phyloP scores from a whole-genome alignment of 2,888 invertebrate genomes.

The Parnassius orleans region DNA sequence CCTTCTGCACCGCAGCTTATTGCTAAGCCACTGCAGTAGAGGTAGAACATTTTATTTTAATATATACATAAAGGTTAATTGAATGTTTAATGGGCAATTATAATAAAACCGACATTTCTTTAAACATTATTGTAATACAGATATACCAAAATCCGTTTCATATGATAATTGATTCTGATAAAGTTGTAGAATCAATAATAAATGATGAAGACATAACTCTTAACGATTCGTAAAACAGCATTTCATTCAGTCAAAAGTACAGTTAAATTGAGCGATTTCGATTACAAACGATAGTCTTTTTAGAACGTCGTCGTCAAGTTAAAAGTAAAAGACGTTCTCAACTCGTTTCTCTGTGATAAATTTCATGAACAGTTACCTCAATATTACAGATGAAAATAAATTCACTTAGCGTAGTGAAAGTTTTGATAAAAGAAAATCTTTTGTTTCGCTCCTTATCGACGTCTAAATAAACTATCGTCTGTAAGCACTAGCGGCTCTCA shows the following conservation, averaged over 20 bases:
- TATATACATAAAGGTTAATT: too few relatives aligned
- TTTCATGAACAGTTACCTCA: conserved; percentile 19
- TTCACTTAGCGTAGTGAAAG: conserved; percentile 15
- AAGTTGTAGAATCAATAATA: too few relatives aligned
- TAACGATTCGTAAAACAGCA: not conserved
- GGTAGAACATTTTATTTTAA: too few relatives aligned
- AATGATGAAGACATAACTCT: conserved; percentile 4
- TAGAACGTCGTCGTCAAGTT: not conserved
- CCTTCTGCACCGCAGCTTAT: too few relatives aligned
- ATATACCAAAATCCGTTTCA: too few relatives aligned
- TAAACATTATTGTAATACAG: too few relatives aligned
- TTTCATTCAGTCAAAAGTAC: not conserved
- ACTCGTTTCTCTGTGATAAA: conserved; percentile 8
- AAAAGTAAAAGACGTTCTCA: conserved; percentile 3
- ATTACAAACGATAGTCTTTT: not conserved
- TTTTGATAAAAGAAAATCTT: conserved; percentile 5
- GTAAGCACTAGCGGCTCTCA: not conserved
- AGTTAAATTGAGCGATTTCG: conserved; percentile 4
- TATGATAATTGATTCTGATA: too few relatives aligned
- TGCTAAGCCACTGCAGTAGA: too few relatives aligned
- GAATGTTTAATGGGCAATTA: too few relatives aligned
- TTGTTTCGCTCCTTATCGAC: not conserved
- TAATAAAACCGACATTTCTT: too few relatives aligned
- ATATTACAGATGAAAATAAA: conserved; percentile 22
- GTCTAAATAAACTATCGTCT: not conserved